Evolutionary conservation across 2,797 vertebrate genomes (phyloP), one percentile per base, ranked within the genome.

Genomic region (Karalla daura): DNA sequence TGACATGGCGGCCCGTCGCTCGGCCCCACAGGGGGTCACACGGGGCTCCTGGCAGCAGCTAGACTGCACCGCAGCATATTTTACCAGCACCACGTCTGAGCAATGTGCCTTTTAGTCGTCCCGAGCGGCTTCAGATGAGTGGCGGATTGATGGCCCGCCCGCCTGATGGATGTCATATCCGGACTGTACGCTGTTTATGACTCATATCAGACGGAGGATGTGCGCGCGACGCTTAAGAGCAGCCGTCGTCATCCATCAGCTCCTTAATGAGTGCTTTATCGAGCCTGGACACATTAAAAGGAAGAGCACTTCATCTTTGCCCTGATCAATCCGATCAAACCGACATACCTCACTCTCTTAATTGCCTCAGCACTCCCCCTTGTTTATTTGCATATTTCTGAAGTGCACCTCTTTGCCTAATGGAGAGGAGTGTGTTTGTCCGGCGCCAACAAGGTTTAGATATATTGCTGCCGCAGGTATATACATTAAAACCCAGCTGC

Each of bases 201-300:
- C 66, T 65, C 49, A 60, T 70, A 78, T 76, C 44, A 69, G 63
- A 69, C 4, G 1, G 53, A 74, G n/a, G 53, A 62, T 58, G 56
- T 54, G 13, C 41, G 55, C 61, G 36, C 61, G 61, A 65, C 54
- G 46, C 62, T 68, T 63, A 41, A 43, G 64, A 71, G 72, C 41
- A 37, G 45, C 33, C 5, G 27, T 74, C 63, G 37, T 74, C 80
- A 83, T 86, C 69, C 66, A 71, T 86, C 71, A 68, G 33, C 60
- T 51, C 40, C 45, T n/a, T 83, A 76, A 90, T 81, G 60, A 81
- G 51, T 10, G 24, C 56, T 65, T 73, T 56, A 78, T 77, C 70
- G 63, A 71, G 67, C 28, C 52, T 7, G 36, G 67, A 76, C 50
- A 63, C 68, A 62, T 75, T 60, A 58, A 81, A 80, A n/a, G 65